These are phyloP conservation scores for Piaya cayana DNA, from an alignment of 2,113 vertebrate species.

Conservation along the genomic window DNA sequence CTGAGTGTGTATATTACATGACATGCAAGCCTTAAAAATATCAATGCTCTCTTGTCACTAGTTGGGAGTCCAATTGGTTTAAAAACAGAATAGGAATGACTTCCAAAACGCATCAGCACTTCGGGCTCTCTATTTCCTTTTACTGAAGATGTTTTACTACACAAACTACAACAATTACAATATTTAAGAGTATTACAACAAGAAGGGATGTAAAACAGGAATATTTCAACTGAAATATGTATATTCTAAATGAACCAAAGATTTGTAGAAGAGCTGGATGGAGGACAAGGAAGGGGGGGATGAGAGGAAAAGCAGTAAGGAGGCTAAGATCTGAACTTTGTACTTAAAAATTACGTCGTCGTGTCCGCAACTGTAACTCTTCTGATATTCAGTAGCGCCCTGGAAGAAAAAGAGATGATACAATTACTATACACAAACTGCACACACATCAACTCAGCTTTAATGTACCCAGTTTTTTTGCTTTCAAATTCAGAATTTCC, in stretches of 20 bases:
- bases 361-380: constrained; percentile 43
- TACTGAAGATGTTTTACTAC: constrained; percentile 69
- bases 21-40: constrained; percentile 74
- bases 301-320: constrained; percentile 26
- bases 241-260: constrained; percentile 68
- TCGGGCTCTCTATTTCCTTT: constrained; percentile 61
- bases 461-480: background rate
- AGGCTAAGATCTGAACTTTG: constrained; percentile 55
- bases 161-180: constrained; percentile 77
- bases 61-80: constrained; percentile 59
- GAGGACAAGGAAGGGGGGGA: background rate
- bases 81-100: constrained; percentile 64
- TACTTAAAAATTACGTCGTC: constrained; percentile 65
- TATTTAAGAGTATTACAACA: constrained; percentile 72
- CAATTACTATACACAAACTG: background rate
- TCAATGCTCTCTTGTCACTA: constrained; percentile 54
- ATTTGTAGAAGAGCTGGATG: constrained; percentile 18
- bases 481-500: background rate
- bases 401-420: constrained; percentile 44
- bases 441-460: background rate
- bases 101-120: constrained; percentile 71
- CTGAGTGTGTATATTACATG: constrained; percentile 56
- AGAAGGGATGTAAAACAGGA: constrained; percentile 69
- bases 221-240: constrained; percentile 64
- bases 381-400: constrained; percentile 79